Base-by-base conservation (phyloP, 92 coral and sea anemone genomes). In the Epizoanthus scotinus region DNA sequence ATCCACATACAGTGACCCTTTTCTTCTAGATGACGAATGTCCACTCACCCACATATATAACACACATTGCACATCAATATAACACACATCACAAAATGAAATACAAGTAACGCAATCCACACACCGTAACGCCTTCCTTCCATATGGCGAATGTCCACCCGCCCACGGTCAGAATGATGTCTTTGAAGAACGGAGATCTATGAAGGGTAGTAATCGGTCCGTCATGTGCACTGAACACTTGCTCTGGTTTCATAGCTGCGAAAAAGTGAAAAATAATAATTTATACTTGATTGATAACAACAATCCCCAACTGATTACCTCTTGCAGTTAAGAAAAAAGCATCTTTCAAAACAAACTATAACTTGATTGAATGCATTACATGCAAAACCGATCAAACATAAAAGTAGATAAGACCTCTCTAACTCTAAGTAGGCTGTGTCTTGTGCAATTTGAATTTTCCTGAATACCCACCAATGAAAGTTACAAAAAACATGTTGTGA, bases 81-180 rank as follows among this genome's bases (percentile, higher is more conserved):
- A 8, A 31, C 8, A 63, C 26, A 26, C 3, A 2, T 14, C 26
- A 63, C 67, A 12, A 94, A 93, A 14, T 7, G 29, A 20, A 9
- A 5, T 18, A 61, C 5, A 20, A 7, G 53, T 22, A 44, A 24
- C 81, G 28, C 29, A n/a, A 36, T 20, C 0, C 15, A 75, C 78
- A 3, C 13, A 75, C 81, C 81, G 68, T 58, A 40, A 75, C 67
- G 8, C 99, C 99, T 83, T 95, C 99, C 84, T 95, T 95, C 99
- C 99, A 95, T 73, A 95, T 91, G 63, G 99, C 96, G 67, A 95
- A 95, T 19, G 99, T 93, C 99, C 99, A 95, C 49, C 99, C 99
- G 13, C 99, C 99, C 14, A 95, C 91, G 0, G 99, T 89, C 13
- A 95, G 90, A 17, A 95, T 77, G 49, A 93, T 95, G 67, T 95